These are phyloP conservation scores for Elysia chlorotica DNA, from an alignment of 1,140 invertebrate genomes.

Conservation along the genomic window DNA sequence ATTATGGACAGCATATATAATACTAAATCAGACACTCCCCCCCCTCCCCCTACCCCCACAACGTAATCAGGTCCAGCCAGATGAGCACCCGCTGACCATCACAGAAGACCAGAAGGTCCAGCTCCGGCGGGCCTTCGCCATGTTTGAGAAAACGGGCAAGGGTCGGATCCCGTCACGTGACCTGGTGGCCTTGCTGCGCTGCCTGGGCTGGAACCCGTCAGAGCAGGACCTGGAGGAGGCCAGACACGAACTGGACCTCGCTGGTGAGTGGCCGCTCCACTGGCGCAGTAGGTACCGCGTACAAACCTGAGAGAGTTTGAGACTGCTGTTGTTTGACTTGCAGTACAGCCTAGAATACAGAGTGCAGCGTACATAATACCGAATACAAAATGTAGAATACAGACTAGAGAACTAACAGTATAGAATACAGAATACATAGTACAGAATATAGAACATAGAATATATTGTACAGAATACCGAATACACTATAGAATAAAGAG, in stretches of 20 bases:
- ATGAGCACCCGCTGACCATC: too few relatives aligned
- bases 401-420: not conserved
- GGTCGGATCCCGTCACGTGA: slow-evolving; percentile 42
- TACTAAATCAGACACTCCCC: too few relatives aligned
- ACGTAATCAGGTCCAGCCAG: too few relatives aligned
- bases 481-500: too few relatives aligned
- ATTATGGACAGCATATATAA: too few relatives aligned
- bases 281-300: not conserved
- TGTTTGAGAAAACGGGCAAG: slow-evolving; percentile 45
- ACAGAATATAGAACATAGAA: too few relatives aligned
- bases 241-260: slow-evolving; percentile 45
- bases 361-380: not conserved
- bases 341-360: not conserved
- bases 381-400: not conserved
- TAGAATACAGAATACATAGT: not conserved
- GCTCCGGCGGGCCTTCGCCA: slow-evolving; percentile 42
- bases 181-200: slow-evolving; percentile 39
- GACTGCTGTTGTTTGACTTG: not conserved
- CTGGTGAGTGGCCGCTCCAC: slow-evolving; percentile 26
- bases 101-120: slow-evolving; percentile 26
- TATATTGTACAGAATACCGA: too few relatives aligned
- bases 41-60: too few relatives aligned
- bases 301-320: not conserved
- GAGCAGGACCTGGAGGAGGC: slow-evolving; percentile 48
- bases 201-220: slow-evolving; percentile 48